Evolutionary conservation across 2,797 vertebrate genomes (phyloP), one percentile per base, ranked within the genome.

Genomic region (Pangasius sanitwongsei): DNA sequence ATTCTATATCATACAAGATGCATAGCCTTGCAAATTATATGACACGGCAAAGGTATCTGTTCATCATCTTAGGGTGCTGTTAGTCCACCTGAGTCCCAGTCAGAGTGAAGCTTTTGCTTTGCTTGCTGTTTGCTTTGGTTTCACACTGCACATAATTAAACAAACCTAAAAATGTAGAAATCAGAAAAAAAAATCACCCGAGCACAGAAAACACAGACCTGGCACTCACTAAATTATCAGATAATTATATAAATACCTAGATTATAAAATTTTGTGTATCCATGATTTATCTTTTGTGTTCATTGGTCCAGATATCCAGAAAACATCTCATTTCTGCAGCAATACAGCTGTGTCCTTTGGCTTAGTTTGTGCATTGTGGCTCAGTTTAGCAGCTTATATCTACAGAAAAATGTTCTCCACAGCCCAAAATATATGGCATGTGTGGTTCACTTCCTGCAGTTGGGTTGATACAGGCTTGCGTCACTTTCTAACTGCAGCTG

Each of bases 401-500:
- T 44, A 63, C 23, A 63, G 25, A 50, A 18, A 83, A 83, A 18
- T 31, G 1, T 50, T 84, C 4, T 25, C 11, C 31, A 37, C 48
- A 67, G 6, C 59, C 41, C 37, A 65, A 48, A 44, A 65, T 48
- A 67, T 7, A 70, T 5, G 13, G 18, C 65, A 55, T 55, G 50
- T 85, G 69, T 85, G 44, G 4, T 55, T 69, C 15, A 31, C 2
- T 50, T 70, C 48, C n/a, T 34, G 63, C 18, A 25, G 48, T 34
- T 67, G 3, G 6, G 16, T 84, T 69, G 83, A 84, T 69, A 69
- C n/a, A 69, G 16, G 34, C 18, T 69, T 69, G 83, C 63, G 53
- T 85, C 44, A 69, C 83, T 69, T 69, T 69, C 44, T 67, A 67
- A 85, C 83, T 55, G n/a, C 28, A 34, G 0, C 34, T 85, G 63